Evolutionary conservation across 1,140 invertebrate species (phyloP).

Genomic region (Andrena cerasifolii): DNA sequence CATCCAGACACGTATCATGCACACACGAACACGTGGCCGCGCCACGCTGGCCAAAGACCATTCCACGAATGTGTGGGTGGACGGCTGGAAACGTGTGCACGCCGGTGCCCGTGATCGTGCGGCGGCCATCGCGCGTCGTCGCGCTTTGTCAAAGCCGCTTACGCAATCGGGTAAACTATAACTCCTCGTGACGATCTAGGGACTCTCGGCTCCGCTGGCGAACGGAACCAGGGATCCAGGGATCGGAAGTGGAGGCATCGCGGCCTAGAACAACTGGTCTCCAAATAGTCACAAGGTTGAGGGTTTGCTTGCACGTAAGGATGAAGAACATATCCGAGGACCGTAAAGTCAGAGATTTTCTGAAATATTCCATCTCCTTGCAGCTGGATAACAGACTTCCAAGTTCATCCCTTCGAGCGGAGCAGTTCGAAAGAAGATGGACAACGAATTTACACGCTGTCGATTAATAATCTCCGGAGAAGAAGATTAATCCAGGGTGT

Average conservation of each 20-base stretch:
- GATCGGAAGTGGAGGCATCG: not conserved
- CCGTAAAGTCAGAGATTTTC: too few species aligned
- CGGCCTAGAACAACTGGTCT: not conserved
- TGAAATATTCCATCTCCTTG: too few species aligned
- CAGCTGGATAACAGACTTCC: too few species aligned
- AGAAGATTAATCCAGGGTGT: too few species aligned
- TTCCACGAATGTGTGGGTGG: constrained; percentile 32
- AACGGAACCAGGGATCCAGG: too few species aligned
- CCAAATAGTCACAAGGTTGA: not conserved
- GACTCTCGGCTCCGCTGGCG: not conserved
- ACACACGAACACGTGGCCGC: not conserved
- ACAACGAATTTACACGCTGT: too few species aligned
- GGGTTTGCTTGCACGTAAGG: not conserved
- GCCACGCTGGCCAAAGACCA: constrained; percentile 2
- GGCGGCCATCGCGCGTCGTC: constrained; percentile 56
- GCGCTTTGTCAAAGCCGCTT: constrained; percentile 60
- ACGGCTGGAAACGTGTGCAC: constrained; percentile 17
- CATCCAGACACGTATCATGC: constrained; percentile 42
- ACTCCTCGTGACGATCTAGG: not conserved
- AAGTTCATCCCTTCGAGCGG: too few species aligned
- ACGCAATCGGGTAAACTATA: constrained; percentile 63
- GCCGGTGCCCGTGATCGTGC: constrained; percentile 18
- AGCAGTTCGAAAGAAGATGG: too few species aligned
- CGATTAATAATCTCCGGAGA: too few species aligned
- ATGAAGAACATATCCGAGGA: not conserved